phyloP scores from a whole-genome alignment of 2,113 vertebrate species.

The Eublepharis macularius region DNA sequence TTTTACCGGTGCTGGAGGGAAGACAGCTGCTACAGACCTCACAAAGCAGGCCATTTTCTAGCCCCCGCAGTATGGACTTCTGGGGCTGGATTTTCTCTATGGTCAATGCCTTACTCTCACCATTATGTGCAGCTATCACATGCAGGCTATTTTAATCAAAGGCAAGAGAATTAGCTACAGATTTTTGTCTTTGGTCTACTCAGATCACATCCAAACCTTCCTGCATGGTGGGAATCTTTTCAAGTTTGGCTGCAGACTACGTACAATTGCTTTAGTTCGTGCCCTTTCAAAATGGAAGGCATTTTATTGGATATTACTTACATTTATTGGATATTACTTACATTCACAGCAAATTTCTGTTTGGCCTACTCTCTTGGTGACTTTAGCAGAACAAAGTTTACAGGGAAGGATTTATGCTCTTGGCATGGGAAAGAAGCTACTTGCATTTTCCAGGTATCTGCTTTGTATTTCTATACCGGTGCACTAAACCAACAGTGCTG shows the following conservation, averaged over 20 bases:
- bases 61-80: not conserved
- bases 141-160: not conserved
- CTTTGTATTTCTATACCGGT: not conserved
- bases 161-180: not conserved
- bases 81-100: not conserved
- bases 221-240: not conserved
- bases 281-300: not conserved
- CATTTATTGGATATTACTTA: not conserved
- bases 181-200: not conserved
- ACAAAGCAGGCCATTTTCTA: conserved; percentile 23
- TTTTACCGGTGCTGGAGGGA: conserved; percentile 48
- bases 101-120: not conserved
- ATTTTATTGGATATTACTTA: not conserved
- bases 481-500: not conserved
- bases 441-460: not conserved
- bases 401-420: not conserved
- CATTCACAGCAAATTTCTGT: not conserved
- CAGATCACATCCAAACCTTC: not conserved
- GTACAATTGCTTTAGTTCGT: not conserved
- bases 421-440: not conserved
- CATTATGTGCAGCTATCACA: not conserved
- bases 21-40: conserved; percentile 54
- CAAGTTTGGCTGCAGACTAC: not conserved
- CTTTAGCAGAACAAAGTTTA: not conserved
- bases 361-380: not conserved